Conservation (phyloP, 2,113 vertebrate species). For the Epinephelus lanceolatus region DNA sequence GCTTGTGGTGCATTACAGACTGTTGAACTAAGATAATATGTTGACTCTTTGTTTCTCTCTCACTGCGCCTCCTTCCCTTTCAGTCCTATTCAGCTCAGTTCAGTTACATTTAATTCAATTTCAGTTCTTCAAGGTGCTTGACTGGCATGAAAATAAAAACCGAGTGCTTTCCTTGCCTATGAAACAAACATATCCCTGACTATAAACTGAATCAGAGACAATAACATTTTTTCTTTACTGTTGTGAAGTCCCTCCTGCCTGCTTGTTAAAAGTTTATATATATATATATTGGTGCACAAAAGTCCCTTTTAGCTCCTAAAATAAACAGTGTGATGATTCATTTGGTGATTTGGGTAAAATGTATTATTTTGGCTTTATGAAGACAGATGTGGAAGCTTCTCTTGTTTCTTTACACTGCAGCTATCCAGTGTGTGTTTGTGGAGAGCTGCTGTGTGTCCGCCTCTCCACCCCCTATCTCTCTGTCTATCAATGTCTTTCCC, state of each 20-base stretch:
- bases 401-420: not conserved
- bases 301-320: not conserved
- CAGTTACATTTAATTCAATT: slow-evolving; percentile 48
- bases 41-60: slow-evolving; percentile 48
- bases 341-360: slow-evolving; percentile 9
- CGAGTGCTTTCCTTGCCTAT: slow-evolving; percentile 15
- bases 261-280: slow-evolving; percentile 13
- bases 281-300: slow-evolving; percentile 7
- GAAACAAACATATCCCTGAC: slow-evolving; percentile 32
- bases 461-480: not conserved
- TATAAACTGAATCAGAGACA: slow-evolving; percentile 14
- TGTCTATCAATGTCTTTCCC: slow-evolving; percentile 20
- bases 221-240: not conserved
- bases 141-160: slow-evolving; percentile 44
- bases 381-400: slow-evolving; percentile 22
- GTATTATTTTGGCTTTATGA: not conserved
- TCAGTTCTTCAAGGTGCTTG: slow-evolving; percentile 43
- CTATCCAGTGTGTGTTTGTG: not conserved
- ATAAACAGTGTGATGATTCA: not conserved
- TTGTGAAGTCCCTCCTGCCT: slow-evolving; percentile 11
- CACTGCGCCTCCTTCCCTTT: slow-evolving; percentile 29
- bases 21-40: slow-evolving; percentile 53
- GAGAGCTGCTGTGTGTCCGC: not conserved
- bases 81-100: slow-evolving; percentile 41
- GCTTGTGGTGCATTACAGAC: slow-evolving; percentile 32